Percentiles rank a stretch among this genome's conserved stretches.
These are phyloP conservation scores for Mormyrus lacerda DNA, from an alignment of 2,113 vertebrate species.

Conservation along the genomic window DNA sequence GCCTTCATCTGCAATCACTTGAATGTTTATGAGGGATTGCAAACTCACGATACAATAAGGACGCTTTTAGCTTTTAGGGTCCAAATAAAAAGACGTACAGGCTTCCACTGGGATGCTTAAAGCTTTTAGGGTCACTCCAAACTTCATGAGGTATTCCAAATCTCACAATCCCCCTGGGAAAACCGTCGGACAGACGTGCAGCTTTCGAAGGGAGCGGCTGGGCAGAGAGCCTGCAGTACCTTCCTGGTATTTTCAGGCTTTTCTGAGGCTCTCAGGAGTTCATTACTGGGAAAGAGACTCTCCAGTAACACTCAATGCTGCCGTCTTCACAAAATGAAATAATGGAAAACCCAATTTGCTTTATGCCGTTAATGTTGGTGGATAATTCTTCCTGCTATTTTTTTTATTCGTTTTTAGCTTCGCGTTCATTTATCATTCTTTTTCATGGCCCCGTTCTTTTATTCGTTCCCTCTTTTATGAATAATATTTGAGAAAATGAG, in stretches of 20 bases:
- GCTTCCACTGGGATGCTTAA: background rate
- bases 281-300: background rate
- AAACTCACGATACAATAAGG: background rate
- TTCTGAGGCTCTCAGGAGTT: background rate
- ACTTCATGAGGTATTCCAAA: background rate
- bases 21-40: background rate
- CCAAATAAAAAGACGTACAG: background rate
- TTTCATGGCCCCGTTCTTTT: background rate
- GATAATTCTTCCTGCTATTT: slow-evolving; percentile 6
- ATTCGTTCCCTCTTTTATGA: background rate
- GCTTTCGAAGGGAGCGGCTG: background rate
- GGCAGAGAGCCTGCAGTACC: background rate
- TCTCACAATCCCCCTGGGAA: background rate
- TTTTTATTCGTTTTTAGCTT: background rate
- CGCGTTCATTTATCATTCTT: slow-evolving; percentile 1
- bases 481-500: background rate
- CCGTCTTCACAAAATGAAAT: background rate
- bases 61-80: background rate
- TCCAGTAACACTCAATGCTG: background rate
- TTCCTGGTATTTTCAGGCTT: background rate
- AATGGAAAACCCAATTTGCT: slow-evolving; percentile 14
- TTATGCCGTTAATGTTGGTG: background rate
- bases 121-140: background rate
- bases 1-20: background rate
- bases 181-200: background rate